Evolutionary conservation across 2,113 vertebrate genomes (phyloP).

Genomic region (Actenoides hombroni): DNA sequence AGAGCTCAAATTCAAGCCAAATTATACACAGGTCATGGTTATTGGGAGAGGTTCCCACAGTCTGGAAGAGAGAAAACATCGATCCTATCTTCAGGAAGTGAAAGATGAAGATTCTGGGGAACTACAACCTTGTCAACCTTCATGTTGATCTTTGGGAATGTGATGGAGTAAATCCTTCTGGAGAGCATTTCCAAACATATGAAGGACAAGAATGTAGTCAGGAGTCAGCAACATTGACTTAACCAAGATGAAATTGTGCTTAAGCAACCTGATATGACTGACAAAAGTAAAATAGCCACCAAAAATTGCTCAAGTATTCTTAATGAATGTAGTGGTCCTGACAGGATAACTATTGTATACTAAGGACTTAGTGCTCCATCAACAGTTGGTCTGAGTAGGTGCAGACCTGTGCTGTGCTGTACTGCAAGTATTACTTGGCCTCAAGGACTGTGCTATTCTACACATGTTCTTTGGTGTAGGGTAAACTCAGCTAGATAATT

Average conservation of each 20-base stretch:
- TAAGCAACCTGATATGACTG: not conserved
- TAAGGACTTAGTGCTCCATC: not conserved
- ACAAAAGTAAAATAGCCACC: not conserved
- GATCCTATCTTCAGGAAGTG: not conserved
- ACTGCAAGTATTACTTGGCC: not conserved
- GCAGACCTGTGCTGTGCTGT: not conserved
- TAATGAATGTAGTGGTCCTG: not conserved
- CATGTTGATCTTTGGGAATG: not conserved
- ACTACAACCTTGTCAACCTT: not conserved
- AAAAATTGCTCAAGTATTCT: not conserved
- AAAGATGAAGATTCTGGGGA: not conserved
- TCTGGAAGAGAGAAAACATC: not conserved
- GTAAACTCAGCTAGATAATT: not conserved
- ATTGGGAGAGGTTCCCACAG: not conserved
- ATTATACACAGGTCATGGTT: not conserved
- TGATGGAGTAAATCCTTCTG: not conserved
- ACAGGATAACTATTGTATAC: rapidly evolving
- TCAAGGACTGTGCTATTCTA: not conserved
- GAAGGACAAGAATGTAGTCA: not conserved
- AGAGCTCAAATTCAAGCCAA: not conserved
- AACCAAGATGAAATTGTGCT: not conserved
- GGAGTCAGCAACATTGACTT: not conserved
- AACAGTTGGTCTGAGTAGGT: not conserved
- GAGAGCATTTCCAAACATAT: not conserved
- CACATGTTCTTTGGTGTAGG: not conserved